phyloP scores from a whole-genome alignment of 2,113 vertebrate species.

The Pseudopodoces humilis region DNA sequence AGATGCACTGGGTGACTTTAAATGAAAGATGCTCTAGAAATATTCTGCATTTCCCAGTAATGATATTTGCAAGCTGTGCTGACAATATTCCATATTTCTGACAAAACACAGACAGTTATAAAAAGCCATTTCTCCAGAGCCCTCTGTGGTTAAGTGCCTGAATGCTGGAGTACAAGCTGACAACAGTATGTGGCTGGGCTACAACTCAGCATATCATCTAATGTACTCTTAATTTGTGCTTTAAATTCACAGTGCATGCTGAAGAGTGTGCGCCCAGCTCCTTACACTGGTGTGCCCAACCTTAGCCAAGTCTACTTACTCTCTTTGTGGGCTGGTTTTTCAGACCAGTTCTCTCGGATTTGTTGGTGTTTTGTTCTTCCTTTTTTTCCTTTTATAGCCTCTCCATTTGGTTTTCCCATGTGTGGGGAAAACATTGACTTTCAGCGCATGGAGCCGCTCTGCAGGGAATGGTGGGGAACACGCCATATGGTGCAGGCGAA shows the following conservation, averaged over 20 bases:
- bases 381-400: conserved; percentile 16
- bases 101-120: background rate
- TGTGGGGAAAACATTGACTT: conserved; percentile 50
- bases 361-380: background rate
- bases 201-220: background rate
- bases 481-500: conserved; percentile 45
- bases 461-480: background rate
- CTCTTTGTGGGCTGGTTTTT: background rate
- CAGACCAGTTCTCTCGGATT: background rate
- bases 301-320: background rate
- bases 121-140: background rate
- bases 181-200: background rate
- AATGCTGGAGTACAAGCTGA: background rate
- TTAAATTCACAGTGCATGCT: background rate
- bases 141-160: background rate
- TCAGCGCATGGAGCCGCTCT: background rate
- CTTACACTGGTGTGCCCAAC: background rate
- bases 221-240: background rate
- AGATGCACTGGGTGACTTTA: background rate
- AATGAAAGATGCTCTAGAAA: background rate
- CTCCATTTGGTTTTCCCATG: conserved; percentile 28
- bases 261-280: background rate
- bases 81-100: background rate
- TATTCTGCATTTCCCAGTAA: background rate
- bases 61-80: background rate